Percentiles rank a stretch among this genome's conserved stretches.
phyloP scores from a whole-genome alignment of 2,888 invertebrate species.

The Hipparchia sbordonii region DNA sequence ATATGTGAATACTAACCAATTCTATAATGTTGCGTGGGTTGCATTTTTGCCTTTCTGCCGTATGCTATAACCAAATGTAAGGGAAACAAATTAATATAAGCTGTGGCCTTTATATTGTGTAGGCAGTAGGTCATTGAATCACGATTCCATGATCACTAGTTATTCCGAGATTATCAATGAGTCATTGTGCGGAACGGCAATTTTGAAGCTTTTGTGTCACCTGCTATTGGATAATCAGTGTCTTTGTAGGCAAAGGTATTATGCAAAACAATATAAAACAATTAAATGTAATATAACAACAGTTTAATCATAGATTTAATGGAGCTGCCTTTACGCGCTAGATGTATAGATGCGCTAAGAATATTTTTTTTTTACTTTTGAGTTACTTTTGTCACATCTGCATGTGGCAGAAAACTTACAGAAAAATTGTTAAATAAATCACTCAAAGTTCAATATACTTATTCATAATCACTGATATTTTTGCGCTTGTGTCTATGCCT shows the following conservation, averaged over 20 bases:
- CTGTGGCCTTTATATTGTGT: conserved; percentile 17
- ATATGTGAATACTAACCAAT: not conserved
- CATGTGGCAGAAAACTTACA: too few relatives aligned
- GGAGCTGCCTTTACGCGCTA: too few relatives aligned
- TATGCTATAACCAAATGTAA: not conserved
- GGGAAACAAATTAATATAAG: not conserved
- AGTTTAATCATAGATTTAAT: not conserved
- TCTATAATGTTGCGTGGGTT: not conserved
- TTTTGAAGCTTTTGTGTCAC: not conserved
- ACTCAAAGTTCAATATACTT: too few relatives aligned
- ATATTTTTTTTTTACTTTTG: too few relatives aligned
- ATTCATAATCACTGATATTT: too few relatives aligned
- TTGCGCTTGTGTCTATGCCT: not conserved
- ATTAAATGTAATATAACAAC: not conserved
- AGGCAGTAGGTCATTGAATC: conserved; percentile 17
- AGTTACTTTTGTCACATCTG: too few relatives aligned
- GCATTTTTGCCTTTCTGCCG: not conserved
- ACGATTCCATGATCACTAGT: conserved; percentile 13
- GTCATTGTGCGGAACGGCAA: conserved; percentile 14
- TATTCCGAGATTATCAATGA: conserved; percentile 22
- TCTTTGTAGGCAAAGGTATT: not conserved
- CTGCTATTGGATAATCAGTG: not conserved
- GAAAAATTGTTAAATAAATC: too few relatives aligned
- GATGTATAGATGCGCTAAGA: too few relatives aligned
- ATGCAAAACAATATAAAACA: not conserved